A percentile compares a stretch with the other conserved stretches of the same genome.
Evolutionary conservation across 1,140 invertebrate species (phyloP).

Genomic region (Galleria mellonella): DNA sequence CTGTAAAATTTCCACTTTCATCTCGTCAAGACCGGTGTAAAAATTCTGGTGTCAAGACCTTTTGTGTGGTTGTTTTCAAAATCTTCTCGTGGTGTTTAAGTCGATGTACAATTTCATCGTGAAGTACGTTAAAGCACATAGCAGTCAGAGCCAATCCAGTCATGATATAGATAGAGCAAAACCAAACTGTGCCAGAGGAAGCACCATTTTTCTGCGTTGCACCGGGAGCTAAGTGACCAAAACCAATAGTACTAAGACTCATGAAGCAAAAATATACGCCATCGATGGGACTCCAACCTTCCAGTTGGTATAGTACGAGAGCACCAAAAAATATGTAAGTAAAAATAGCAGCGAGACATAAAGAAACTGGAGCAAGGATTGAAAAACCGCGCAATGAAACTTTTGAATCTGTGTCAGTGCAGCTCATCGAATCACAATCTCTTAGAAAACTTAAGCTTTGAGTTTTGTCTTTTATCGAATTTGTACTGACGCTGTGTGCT

Average conservation of each 20-base stretch:
- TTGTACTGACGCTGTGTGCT: slow-evolving; percentile 72
- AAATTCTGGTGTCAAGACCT: slow-evolving; percentile 58
- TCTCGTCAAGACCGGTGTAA: slow-evolving; percentile 65
- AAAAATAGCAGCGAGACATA: slow-evolving; percentile 86
- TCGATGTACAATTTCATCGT: slow-evolving; percentile 92
- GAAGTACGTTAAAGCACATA: slow-evolving; percentile 98
- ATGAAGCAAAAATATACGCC: slow-evolving; percentile 97
- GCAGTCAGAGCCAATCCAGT: slow-evolving; percentile 96
- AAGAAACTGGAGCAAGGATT: slow-evolving; percentile 84
- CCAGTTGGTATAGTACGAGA: slow-evolving; percentile 88
- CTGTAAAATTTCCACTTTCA: slow-evolving; percentile 58
- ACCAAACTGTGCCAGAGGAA: slow-evolving; percentile 83
- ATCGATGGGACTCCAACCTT: slow-evolving; percentile 91
- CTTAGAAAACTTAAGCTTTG: slow-evolving; percentile 57
- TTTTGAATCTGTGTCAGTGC: slow-evolving; percentile 82
- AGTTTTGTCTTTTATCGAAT: slow-evolving; percentile 74
- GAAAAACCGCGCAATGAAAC: slow-evolving; percentile 83
- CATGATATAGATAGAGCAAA: slow-evolving; percentile 96
- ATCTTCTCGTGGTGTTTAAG: slow-evolving; percentile 77
- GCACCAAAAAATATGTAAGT: slow-evolving; percentile 92
- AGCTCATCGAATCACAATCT: slow-evolving; percentile 81
- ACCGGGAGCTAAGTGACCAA: slow-evolving; percentile 92
- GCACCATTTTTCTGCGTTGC: slow-evolving; percentile 77
- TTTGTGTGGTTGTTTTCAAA: slow-evolving; percentile 53
- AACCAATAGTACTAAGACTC: slow-evolving; percentile 93